These are phyloP conservation scores for Chaitophorus viminalis DNA, from an alignment of 2,888 invertebrate species.

Conservation along the genomic window DNA sequence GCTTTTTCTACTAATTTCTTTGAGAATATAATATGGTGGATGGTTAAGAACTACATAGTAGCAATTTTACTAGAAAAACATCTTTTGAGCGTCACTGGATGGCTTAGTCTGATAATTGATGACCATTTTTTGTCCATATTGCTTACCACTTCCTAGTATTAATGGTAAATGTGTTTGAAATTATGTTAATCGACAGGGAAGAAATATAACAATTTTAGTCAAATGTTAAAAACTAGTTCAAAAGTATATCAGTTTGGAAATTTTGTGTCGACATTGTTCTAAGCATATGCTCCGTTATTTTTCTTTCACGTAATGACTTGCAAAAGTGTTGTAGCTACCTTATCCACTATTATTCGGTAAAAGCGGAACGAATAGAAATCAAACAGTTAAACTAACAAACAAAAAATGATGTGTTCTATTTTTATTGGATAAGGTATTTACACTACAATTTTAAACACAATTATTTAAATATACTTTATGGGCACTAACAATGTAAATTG, in stretches of 20 bases:
- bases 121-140: too few relatives aligned
- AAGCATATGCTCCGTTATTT: not conserved
- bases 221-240: not conserved
- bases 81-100: too few relatives aligned
- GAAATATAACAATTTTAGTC: not conserved
- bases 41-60: too few relatives aligned
- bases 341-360: constrained; percentile 13
- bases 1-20: too few relatives aligned
- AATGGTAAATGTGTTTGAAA: too few relatives aligned
- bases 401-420: not conserved
- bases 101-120: too few relatives aligned
- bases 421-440: not conserved
- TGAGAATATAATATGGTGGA: too few relatives aligned
- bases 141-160: too few relatives aligned
- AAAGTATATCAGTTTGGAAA: not conserved
- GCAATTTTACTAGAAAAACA: too few relatives aligned
- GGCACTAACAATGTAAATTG: not conserved
- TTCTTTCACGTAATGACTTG: not conserved
- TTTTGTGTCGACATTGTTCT: not conserved
- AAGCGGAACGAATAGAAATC: constrained; percentile 47
- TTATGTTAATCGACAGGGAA: too few relatives aligned
- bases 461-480: constrained; percentile 12
- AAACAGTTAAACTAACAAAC: constrained; percentile 13
- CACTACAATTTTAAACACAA: constrained; percentile 1
- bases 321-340: not conserved